Conservation (phyloP, 2,888 invertebrate species). For the Chrysodeixis includens region DNA sequence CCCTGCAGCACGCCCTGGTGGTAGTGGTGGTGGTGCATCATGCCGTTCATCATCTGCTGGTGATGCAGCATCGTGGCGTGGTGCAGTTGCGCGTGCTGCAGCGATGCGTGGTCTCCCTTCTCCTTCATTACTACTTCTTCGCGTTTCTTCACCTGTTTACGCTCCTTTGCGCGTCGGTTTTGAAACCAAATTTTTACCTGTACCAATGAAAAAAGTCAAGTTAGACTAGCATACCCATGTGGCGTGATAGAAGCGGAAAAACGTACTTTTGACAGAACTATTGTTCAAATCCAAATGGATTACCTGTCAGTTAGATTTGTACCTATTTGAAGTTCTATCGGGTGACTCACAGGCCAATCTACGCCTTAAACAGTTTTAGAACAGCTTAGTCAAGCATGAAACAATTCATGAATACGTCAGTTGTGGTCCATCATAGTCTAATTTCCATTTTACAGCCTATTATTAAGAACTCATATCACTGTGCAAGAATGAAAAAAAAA, state of each 20-base stretch:
- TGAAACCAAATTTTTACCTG: conserved; percentile 96
- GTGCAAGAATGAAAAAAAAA: too few species aligned
- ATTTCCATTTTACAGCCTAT: too few species aligned
- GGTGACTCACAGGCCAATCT: not conserved
- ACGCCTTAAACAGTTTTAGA: not conserved
- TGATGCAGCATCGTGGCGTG: conserved; percentile 88
- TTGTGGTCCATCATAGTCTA: too few species aligned
- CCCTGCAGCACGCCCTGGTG: conserved; percentile 87
- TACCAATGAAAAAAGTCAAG: conserved; percentile 35
- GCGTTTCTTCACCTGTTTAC: conserved; percentile 96
- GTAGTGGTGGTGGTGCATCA: conserved; percentile 87
- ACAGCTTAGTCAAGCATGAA: not conserved
- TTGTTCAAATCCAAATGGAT: not conserved
- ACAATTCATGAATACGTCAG: not conserved
- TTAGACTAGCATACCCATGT: not conserved
- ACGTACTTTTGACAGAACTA: not conserved
- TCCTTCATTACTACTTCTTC: conserved; percentile 92
- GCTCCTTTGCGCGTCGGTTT: conserved; percentile 97
- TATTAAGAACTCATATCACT: too few species aligned
- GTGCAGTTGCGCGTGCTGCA: conserved; percentile 87
- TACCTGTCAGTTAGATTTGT: not conserved
- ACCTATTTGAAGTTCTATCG: not conserved
- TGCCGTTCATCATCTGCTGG: conserved; percentile 88
- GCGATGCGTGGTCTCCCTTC: conserved; percentile 86
- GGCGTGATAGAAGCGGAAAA: too few species aligned